A percentile compares a stretch with the other conserved stretches of the same genome.
These are phyloP conservation scores for Aphrocallistes beatrix DNA, from an alignment of 37 sponge, comb jelly and placozoan species.

Conservation along the genomic window DNA sequence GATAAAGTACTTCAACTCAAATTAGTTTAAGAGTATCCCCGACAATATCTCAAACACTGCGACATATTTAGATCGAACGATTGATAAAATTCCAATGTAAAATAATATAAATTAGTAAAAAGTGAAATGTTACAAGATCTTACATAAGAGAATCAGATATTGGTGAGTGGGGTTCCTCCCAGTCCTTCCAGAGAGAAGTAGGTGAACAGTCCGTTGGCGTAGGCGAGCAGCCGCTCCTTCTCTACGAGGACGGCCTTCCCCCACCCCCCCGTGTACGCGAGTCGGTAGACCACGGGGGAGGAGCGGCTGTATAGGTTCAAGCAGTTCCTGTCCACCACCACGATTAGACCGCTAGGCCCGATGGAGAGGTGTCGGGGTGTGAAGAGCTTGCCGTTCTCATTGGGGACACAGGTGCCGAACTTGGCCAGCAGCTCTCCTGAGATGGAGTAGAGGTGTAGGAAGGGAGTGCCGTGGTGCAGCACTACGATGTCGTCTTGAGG, in stretches of 20 bases:
- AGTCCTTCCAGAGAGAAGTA: neutral
- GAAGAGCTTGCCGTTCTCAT: neutral
- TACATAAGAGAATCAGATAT: neutral
- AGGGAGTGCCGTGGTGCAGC: neutral
- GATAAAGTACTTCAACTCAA: too few relatives aligned
- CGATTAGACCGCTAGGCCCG: neutral
- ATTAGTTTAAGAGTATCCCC: too few relatives aligned
- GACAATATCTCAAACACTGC: too few relatives aligned
- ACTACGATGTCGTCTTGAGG: neutral
- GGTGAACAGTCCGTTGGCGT: neutral
- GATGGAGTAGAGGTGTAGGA: neutral
- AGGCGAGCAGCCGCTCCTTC: neutral
- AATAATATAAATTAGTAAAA: too few relatives aligned
- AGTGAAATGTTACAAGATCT: too few relatives aligned
- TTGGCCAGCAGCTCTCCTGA: slow-evolving; percentile 3
- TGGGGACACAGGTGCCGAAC: slow-evolving; percentile 8
- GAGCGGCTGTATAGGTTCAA: neutral
- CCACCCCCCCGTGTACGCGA: neutral
- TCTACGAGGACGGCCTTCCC: neutral
- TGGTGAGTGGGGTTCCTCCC: neutral
- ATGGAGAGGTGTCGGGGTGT: neutral
- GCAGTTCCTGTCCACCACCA: neutral
- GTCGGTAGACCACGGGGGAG: neutral
- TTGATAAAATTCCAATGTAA: too few relatives aligned
- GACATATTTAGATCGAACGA: too few relatives aligned